Percentiles rank a stretch among this genome's conserved stretches.
Conservation (phyloP, 2,113 vertebrate genomes). For the Noctilio leporinus region DNA sequence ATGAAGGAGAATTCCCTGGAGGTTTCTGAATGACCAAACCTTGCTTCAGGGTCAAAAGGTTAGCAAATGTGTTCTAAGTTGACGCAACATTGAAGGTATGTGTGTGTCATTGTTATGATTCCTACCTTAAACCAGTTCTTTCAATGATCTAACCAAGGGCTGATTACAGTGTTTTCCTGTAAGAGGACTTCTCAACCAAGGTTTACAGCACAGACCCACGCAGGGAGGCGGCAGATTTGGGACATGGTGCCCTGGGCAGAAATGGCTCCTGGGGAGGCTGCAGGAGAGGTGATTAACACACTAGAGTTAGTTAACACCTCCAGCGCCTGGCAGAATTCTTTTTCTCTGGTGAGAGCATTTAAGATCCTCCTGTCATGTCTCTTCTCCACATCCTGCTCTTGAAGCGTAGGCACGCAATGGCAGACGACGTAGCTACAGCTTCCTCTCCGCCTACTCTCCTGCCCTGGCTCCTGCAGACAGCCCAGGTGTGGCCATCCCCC, state of each 20-base stretch:
- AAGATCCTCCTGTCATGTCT: neutral
- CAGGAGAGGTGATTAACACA: too few species aligned
- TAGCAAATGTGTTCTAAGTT: neutral
- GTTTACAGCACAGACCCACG: accelerated
- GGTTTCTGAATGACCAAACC: neutral
- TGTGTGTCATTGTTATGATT: neutral
- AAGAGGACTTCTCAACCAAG: neutral
- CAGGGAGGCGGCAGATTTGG: neutral
- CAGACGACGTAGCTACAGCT: neutral
- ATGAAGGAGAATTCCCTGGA: neutral
- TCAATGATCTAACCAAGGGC: neutral
- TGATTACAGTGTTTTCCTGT: neutral
- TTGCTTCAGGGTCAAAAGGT: neutral
- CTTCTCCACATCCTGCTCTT: neutral
- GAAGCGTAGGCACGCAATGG: neutral
- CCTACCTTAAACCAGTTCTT: neutral
- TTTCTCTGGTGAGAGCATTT: neutral
- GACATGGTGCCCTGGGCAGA: neutral
- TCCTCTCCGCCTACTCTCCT: neutral
- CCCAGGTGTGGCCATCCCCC: neutral
- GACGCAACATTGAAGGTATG: neutral
- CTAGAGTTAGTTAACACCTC: neutral
- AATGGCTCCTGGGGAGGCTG: neutral
- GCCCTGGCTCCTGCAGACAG: neutral
- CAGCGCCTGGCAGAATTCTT: neutral